Base-by-base conservation (phyloP, 2,113 vertebrate genomes). In the Melanotaenia duboulayi region DNA sequence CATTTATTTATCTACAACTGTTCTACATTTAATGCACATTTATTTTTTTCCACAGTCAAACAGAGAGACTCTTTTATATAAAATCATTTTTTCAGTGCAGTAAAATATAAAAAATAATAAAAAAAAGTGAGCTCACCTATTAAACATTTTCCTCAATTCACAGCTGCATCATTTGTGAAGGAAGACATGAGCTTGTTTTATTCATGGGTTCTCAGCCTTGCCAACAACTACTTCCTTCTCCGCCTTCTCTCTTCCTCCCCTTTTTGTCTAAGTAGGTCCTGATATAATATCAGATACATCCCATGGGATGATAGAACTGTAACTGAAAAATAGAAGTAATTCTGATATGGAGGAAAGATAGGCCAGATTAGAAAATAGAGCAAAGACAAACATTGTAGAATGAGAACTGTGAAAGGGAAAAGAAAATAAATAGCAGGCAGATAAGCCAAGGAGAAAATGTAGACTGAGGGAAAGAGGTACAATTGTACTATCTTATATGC, bases 101-200 rank as follows among this genome's bases (percentile, higher is more conserved):
- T 16, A 14, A 14, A 16, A 3, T 2, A 40, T 40, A 40, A 6
- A 46, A 46, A 17, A 46, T 17, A 46, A 44, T 4, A 44, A 44
- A 44, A 44, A 44, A n/a, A n/a, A n/a, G 16, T 8, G 44, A 37
- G 5, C n/a, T 22, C 19, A 59, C 23, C 44, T 28, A 44, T 62
- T 77, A 32, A 5, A 62, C 20, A 46, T 23, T 71, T 49, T 22
- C 13, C 11, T 39, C n/a, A 23, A 56, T 28, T 73, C 54, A 2
- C 23, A 49, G 19, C 19, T 65, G 17, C 42, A 82, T 54, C 17
- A 72, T 55, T 71, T 52, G 24, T 57, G 44, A 54, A n/a, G 37
- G 24, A 37, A 71, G 58, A 73, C 57, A 54, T 20, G 14, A 23
- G 40, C 22, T 48, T 72, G 17, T 64, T 52, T 71, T 67, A 76